Conservation (phyloP, 2,888 invertebrate genomes). For the Poecilobothrus nobilitatus region DNA sequence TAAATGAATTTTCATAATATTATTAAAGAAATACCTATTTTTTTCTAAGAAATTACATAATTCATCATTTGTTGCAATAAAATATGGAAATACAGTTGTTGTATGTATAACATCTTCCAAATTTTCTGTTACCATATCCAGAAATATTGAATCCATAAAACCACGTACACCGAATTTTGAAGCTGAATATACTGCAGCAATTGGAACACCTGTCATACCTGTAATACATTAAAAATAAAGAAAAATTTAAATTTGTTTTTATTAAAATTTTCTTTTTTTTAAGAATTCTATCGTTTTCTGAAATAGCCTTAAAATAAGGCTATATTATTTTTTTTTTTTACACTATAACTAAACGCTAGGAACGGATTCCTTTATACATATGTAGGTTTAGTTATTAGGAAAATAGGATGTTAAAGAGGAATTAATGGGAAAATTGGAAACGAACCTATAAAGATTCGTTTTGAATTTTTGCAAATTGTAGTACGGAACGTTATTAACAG, state of each 20-base stretch:
- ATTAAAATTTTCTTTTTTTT: no score
- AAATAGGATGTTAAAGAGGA: no score
- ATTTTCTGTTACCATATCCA: slow-evolving; percentile 40
- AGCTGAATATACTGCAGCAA: slow-evolving; percentile 38
- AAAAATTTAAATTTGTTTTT: slow-evolving; percentile 7
- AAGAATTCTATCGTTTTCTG: no score
- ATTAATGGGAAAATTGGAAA: no score
- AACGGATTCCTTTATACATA: no score
- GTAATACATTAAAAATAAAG: not conserved
- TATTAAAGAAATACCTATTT: slow-evolving; percentile 31
- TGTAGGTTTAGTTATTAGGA: no score
- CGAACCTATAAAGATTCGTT: no score
- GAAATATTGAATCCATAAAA: slow-evolving; percentile 41
- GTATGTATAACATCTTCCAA: slow-evolving; percentile 38
- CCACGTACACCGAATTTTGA: slow-evolving; percentile 45
- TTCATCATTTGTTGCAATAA: slow-evolving; percentile 41
- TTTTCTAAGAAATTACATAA: slow-evolving; percentile 38
- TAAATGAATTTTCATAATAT: not conserved
- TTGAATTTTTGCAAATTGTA: no score
- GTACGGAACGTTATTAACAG: no score
- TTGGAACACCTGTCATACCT: slow-evolving; percentile 13
- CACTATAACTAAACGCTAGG: no score
- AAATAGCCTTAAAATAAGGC: no score
- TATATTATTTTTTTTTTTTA: no score
- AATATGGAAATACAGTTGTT: slow-evolving; percentile 43